Percentiles rank a stretch among this genome's conserved stretches.
These are phyloP conservation scores for Danio albolineatus DNA, from an alignment of 2,797 vertebrate genomes.

Conservation along the genomic window DNA sequence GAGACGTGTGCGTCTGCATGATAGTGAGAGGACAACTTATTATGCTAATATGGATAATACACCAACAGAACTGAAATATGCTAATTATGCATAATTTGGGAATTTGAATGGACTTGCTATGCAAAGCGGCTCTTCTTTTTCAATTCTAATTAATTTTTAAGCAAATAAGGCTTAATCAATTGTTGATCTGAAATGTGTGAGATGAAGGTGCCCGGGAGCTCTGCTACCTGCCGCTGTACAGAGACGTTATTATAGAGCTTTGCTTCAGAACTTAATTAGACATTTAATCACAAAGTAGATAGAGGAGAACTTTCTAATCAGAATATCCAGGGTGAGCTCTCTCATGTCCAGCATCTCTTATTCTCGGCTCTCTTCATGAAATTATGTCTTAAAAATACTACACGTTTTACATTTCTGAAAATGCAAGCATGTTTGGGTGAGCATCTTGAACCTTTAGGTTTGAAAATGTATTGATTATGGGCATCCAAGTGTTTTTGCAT, in stretches of 20 bases:
- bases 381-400: slow-evolving; percentile 9
- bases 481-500: slow-evolving; percentile 10
- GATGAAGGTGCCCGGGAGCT: slow-evolving; percentile 37
- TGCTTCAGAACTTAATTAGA: slow-evolving; percentile 55
- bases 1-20: slow-evolving; percentile 51
- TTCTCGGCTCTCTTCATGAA: slow-evolving; percentile 11
- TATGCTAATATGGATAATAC: slow-evolving; percentile 66
- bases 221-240: slow-evolving; percentile 45
- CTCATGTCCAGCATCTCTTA: neutral
- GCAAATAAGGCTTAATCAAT: slow-evolving; percentile 66
- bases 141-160: slow-evolving; percentile 67
- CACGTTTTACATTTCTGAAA: slow-evolving; percentile 21
- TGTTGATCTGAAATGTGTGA: slow-evolving; percentile 58
- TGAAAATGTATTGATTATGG: slow-evolving; percentile 13
- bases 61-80: slow-evolving; percentile 62
- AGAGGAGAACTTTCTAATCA: slow-evolving; percentile 53
- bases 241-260: slow-evolving; percentile 48
- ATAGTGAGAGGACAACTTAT: slow-evolving; percentile 58
- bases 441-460: neutral
- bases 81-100: slow-evolving; percentile 67
- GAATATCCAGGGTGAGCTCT: slow-evolving; percentile 44
- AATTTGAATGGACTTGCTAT: slow-evolving; percentile 65
- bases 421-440: slow-evolving; percentile 8
- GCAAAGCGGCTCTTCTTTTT: slow-evolving; percentile 61
- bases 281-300: slow-evolving; percentile 61